Base-by-base conservation (phyloP, 2,888 invertebrate species). In the Morpho deidamia region DNA sequence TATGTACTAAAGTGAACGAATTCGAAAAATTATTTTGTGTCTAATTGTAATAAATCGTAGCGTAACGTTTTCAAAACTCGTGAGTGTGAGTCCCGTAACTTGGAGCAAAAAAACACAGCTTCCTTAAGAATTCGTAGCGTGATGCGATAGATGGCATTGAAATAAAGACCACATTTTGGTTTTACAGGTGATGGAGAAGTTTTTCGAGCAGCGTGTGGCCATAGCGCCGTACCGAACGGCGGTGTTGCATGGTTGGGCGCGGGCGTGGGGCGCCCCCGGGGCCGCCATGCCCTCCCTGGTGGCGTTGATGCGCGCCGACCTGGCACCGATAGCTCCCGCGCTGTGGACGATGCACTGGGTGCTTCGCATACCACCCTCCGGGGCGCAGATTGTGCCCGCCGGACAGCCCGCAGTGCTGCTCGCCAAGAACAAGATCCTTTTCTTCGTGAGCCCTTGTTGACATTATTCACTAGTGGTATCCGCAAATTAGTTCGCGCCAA, bases 261-360 rank as follows among this genome's bases (percentile, higher is more conserved):
- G 94, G 57, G 93, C 97, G 78, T 89, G 98, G 70, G 95, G 95
- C 72, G 95, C 96, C 47, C 97, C 97, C 5, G 92, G 93, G 32
- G 94, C 95, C 64, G 96, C 98, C 53, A 92, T 98, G 55, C 96
- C 97, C 71, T 97, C 98, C 81, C 96, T 97, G 73, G 94, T 98
- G 65, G 95, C 97, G 80, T 94, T 97, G 53, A 95, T 96, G 94
- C 79, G 90, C 53, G 83, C 85, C 8, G 92, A 92, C 71, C 86
- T 94, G 60, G 92, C 92, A 75, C 84, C 93, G 63, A 79, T 72
- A 32, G 71, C 79, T 66, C 76, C 78, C 32, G 79, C 83, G 65
- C 96, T 95, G 70, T 99, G 98, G 98, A 92, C 94, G 44, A 94
- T 97, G 54, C 96, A 97, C 80, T 95, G 97, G 94, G 96, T 97